Evolutionary conservation across 2,888 invertebrate genomes (phyloP).

Genomic region (Acleris laterana): DNA sequence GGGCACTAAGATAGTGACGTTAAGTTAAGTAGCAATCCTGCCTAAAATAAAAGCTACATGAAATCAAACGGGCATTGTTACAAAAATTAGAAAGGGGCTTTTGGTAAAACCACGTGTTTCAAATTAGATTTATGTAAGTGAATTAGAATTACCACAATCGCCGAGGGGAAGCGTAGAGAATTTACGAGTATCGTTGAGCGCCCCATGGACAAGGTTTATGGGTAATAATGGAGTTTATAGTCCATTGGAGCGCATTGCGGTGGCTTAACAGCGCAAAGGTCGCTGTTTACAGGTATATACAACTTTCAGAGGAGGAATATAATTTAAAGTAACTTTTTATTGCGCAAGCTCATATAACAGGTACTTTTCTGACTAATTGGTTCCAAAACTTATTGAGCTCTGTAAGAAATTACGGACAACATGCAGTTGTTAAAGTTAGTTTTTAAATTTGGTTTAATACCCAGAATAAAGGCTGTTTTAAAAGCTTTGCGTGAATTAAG

Average conservation of each 20-base stretch:
- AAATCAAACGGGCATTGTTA: no score
- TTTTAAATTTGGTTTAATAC: no score
- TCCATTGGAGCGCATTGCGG: slow-evolving; percentile 52
- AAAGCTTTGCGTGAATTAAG: no score
- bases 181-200: slow-evolving; percentile 52
- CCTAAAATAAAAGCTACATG: not conserved
- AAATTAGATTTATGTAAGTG: slow-evolving; percentile 43
- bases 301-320: slow-evolving; percentile 3
- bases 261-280: slow-evolving; percentile 38
- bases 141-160: slow-evolving; percentile 47
- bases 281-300: slow-evolving; percentile 34
- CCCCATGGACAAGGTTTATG: slow-evolving; percentile 61
- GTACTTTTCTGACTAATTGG: not conserved
- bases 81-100: not conserved
- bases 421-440: no score
- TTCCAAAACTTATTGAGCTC: no score
- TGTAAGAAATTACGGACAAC: no score
- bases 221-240: slow-evolving; percentile 56
- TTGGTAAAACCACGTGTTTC: not conserved
- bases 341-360: not conserved
- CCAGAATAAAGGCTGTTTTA: no score
- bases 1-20: not conserved
- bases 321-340: slow-evolving; percentile 12
- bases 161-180: slow-evolving; percentile 39
- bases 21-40: slow-evolving; percentile 8